Conservation (phyloP, 2,888 invertebrate species). For the Elegia similella region DNA sequence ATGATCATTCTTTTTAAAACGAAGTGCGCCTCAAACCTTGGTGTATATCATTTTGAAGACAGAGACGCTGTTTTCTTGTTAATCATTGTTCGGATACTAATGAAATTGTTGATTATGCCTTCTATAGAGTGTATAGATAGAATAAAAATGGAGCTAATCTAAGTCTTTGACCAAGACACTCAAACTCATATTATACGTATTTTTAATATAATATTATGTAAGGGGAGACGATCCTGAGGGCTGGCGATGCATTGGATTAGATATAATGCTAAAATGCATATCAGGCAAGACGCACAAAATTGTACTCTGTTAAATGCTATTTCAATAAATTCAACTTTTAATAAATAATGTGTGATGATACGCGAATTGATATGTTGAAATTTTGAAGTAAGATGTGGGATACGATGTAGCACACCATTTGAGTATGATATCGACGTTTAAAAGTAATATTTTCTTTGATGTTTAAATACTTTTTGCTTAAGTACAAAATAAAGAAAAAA, state of each 20-base stretch:
- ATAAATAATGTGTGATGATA: no score
- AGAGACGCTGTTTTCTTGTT: slow-evolving; percentile 51
- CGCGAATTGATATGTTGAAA: no score
- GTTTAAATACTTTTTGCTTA: no score
- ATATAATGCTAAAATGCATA: not conserved
- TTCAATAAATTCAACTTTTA: not conserved
- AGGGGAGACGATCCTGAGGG: not conserved
- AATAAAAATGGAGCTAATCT: slow-evolving; percentile 8
- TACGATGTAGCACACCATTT: no score
- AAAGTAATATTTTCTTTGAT: no score
- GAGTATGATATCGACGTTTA: no score
- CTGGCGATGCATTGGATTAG: not conserved
- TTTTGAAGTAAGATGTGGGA: no score
- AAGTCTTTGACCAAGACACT: slow-evolving; percentile 15
- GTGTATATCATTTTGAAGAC: slow-evolving; percentile 26
- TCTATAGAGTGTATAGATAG: slow-evolving; percentile 41
- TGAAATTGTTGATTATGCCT: slow-evolving; percentile 61
- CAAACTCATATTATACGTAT: slow-evolving; percentile 11
- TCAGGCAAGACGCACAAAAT: slow-evolving; percentile 9
- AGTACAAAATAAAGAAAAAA: no score
- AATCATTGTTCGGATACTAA: slow-evolving; percentile 57
- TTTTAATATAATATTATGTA: not conserved
- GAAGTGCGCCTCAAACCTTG: not conserved
- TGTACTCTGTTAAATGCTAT: not conserved
- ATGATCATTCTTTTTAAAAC: no score